Percentiles rank a stretch among this genome's conserved stretches.
Evolutionary conservation across 2,113 vertebrate genomes (phyloP).

Genomic region (Osmerus eperlanus): DNA sequence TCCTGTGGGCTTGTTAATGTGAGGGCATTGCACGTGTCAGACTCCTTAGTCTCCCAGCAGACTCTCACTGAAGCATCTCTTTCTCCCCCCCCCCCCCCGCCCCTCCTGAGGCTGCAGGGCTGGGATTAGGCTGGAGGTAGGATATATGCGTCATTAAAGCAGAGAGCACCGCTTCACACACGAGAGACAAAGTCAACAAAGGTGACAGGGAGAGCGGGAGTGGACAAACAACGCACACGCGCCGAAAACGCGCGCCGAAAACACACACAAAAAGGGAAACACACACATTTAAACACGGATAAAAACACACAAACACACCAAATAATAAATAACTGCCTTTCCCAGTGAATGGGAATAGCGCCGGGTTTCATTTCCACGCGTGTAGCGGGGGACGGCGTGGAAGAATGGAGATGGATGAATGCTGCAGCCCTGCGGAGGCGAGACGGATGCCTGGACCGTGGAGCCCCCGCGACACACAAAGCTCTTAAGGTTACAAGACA

Average conservation of each 20-base stretch:
- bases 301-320: neutral
- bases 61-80: slow-evolving; percentile 53
- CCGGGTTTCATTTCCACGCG: slow-evolving; percentile 11
- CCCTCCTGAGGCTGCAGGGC: slow-evolving; percentile 70
- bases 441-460: slow-evolving; percentile 35
- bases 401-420: slow-evolving; percentile 5
- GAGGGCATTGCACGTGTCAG: slow-evolving; percentile 25
- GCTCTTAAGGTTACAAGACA: neutral
- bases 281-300: neutral
- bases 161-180: slow-evolving; percentile 44
- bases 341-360: slow-evolving; percentile 45
- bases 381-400: neutral
- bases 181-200: slow-evolving; percentile 69
- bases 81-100: slow-evolving; percentile 39
- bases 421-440: slow-evolving; percentile 5
- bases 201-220: slow-evolving; percentile 55
- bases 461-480: neutral
- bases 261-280: slow-evolving; percentile 11
- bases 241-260: slow-evolving; percentile 22
- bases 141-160: slow-evolving; percentile 74
- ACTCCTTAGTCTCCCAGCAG: slow-evolving; percentile 33
- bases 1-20: neutral
- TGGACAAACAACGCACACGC: neutral
- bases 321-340: slow-evolving; percentile 37
- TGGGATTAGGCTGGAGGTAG: slow-evolving; percentile 75